Conservation (phyloP, 1,140 invertebrate genomes). For the Latrodectus geometricus region DNA sequence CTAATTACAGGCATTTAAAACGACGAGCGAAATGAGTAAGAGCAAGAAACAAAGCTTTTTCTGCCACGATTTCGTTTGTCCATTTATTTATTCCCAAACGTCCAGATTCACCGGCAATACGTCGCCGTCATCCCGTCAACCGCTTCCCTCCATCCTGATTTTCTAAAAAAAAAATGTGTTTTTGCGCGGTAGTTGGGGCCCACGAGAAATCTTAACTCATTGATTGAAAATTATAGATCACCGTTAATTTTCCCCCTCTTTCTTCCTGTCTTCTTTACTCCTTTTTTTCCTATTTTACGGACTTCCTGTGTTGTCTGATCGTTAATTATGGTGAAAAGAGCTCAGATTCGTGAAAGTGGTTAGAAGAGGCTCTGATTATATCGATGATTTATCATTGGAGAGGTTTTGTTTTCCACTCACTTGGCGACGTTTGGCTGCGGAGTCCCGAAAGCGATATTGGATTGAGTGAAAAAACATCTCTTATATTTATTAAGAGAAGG, state of each 20-base stretch:
- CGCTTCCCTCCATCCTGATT: conserved; percentile 1
- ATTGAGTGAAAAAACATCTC: too few relatives aligned
- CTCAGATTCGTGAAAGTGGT: conserved; percentile 18
- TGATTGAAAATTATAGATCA: conserved; percentile 49
- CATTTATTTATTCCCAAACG: not conserved
- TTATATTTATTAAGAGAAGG: too few relatives aligned
- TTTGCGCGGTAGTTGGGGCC: conserved; percentile 13
- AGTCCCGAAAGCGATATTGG: too few relatives aligned
- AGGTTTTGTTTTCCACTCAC: not conserved
- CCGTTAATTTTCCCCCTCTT: not conserved
- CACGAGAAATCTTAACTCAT: conserved; percentile 18
- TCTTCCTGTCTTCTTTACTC: too few relatives aligned
- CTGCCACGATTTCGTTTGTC: not conserved
- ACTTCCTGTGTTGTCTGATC: conserved; percentile 9
- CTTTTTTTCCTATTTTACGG: not conserved
- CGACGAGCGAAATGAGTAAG: conserved; percentile 27
- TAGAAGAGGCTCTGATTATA: conserved; percentile 13
- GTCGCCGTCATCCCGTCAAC: not conserved
- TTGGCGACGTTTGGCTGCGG: not conserved
- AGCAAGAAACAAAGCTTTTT: conserved; percentile 47
- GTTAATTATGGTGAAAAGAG: conserved; percentile 21
- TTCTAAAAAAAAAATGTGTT: not conserved
- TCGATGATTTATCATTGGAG: conserved; percentile 18
- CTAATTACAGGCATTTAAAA: conserved; percentile 49
- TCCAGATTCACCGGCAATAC: not conserved